phyloP scores from a whole-genome alignment of 2,113 vertebrate species.

The Numenius arquata region DNA sequence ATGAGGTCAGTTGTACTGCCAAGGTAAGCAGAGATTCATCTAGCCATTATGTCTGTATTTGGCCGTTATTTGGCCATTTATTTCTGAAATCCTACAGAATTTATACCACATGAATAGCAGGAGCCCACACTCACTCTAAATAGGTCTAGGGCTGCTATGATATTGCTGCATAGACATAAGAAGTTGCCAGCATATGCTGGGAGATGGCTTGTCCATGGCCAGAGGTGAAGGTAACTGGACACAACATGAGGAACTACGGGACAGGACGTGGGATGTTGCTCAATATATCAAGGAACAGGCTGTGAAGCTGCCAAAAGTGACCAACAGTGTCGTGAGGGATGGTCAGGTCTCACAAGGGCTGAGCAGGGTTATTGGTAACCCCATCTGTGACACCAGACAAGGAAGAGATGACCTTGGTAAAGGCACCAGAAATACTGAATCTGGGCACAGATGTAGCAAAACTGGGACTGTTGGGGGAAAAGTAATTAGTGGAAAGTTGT shows the following conservation, averaged over 20 bases:
- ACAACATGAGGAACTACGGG: not conserved
- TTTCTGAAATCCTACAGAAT: not conserved
- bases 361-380: not conserved
- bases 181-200: not conserved
- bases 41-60: not conserved
- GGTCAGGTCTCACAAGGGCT: not conserved
- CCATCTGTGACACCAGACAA: not conserved
- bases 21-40: not conserved
- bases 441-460: not conserved
- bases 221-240: not conserved
- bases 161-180: not conserved
- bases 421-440: not conserved
- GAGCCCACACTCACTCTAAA: not conserved
- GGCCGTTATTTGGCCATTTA: not conserved
- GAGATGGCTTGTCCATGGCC: not conserved
- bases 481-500: not conserved
- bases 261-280: rapidly evolving
- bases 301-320: not conserved
- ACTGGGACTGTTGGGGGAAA: not conserved
- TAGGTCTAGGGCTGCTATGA: not conserved
- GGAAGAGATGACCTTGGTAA: not conserved
- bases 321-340: rapidly evolving
- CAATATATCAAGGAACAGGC: not conserved
- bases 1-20: not conserved
- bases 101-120: not conserved